Percentiles rank a stretch among this genome's conserved stretches.
Evolutionary conservation across 2,113 vertebrate genomes (phyloP).

Genomic region (Grantiella picta): DNA sequence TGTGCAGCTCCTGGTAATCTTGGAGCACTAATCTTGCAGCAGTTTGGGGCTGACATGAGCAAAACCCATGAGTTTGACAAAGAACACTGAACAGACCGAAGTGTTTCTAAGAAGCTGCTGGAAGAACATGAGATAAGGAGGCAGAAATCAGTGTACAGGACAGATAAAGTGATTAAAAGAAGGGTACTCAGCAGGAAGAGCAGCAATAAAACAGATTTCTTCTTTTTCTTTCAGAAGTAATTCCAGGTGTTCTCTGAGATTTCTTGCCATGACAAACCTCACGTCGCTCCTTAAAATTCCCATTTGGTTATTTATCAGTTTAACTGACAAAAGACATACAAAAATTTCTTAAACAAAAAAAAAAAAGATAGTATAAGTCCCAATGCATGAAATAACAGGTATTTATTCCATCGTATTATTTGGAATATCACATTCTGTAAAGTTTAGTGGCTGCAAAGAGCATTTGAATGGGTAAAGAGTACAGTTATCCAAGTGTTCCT

Average conservation of each 20-base stretch:
- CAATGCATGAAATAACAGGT: background rate
- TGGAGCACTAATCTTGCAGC: background rate
- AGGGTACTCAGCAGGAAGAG: conserved; percentile 12
- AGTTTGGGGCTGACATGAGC: background rate
- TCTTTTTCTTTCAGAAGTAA: background rate
- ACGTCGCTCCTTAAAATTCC: background rate
- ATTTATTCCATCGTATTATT: background rate
- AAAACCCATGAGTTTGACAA: background rate
- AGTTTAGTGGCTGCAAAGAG: background rate
- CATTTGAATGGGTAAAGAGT: background rate
- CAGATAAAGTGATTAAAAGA: conserved; percentile 51
- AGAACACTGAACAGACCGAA: background rate
- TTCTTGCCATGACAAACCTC: background rate
- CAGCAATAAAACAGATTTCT: background rate
- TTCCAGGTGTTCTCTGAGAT: conserved; percentile 29
- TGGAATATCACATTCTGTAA: background rate
- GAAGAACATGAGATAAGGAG: conserved; percentile 41
- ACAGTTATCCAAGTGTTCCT: background rate
- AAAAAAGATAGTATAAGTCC: background rate
- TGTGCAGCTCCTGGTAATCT: background rate
- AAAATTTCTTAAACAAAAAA: background rate
- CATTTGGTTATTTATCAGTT: background rate
- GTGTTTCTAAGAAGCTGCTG: conserved; percentile 1
- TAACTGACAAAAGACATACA: background rate
- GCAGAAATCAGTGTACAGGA: background rate